A percentile compares a stretch with the other conserved stretches of the same genome.
Evolutionary conservation across 2,888 invertebrate genomes (phyloP).

Genomic region (Agapostemon virescens): DNA sequence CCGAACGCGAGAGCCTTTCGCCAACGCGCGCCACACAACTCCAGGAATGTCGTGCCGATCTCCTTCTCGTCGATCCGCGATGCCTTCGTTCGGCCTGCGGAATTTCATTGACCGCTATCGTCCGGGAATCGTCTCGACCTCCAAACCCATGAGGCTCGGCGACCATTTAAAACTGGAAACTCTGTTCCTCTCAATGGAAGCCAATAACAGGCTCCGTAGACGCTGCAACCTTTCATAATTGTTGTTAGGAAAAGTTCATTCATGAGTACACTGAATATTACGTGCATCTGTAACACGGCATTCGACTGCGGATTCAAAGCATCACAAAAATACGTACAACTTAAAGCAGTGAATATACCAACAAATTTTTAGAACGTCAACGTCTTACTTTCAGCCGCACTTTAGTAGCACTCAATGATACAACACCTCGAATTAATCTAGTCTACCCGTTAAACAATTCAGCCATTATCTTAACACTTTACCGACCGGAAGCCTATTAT

Average conservation of each 20-base stretch:
- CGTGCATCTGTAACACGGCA: too few species aligned
- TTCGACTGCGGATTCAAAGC: too few species aligned
- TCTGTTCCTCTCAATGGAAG: slow-evolving; percentile 14
- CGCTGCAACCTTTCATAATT: too few species aligned
- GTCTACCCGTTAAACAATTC: neutral
- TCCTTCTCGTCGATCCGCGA: slow-evolving; percentile 56
- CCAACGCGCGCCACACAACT: slow-evolving; percentile 53
- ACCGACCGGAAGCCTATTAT: too few species aligned
- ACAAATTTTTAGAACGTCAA: too few species aligned
- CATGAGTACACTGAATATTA: too few species aligned
- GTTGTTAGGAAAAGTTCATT: too few species aligned
- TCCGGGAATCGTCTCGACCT: slow-evolving; percentile 51
- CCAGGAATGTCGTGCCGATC: slow-evolving; percentile 61
- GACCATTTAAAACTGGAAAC: slow-evolving; percentile 42
- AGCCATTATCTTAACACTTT: neutral
- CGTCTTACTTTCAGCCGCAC: too few species aligned
- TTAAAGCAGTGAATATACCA: too few species aligned
- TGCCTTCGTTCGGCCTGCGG: slow-evolving; percentile 44
- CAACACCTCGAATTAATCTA: neutral
- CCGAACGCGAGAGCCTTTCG: slow-evolving; percentile 60
- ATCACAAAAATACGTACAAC: too few species aligned
- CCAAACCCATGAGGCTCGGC: slow-evolving; percentile 32
- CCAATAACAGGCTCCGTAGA: neutral
- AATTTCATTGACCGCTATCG: slow-evolving; percentile 65
- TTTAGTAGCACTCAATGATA: too few species aligned